Evolutionary conservation across 2,797 vertebrate genomes (phyloP).

Genomic region (Mycteria americana): DNA sequence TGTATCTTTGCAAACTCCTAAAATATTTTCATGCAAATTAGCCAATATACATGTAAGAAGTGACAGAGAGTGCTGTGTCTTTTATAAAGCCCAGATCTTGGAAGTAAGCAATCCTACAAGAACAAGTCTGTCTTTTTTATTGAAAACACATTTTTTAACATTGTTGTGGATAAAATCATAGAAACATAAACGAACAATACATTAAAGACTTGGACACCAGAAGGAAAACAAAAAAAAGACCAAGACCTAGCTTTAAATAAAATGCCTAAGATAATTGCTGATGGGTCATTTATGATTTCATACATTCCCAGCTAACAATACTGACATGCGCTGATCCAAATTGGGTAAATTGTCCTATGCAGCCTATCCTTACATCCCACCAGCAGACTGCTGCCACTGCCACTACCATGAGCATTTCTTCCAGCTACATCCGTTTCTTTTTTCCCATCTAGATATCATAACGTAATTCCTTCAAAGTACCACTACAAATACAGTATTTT

Average conservation of each 20-base stretch:
- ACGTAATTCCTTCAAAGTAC: neutral
- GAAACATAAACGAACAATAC: neutral
- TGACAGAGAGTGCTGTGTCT: neutral
- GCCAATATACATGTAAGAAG: neutral
- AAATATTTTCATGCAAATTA: neutral
- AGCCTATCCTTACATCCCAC: neutral
- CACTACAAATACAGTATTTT: neutral
- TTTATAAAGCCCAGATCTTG: neutral
- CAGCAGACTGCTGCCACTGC: neutral
- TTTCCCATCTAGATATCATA: neutral
- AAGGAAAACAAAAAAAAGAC: neutral
- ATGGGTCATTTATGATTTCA: neutral
- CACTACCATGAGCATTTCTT: neutral
- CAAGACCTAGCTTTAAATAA: neutral
- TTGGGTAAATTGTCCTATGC: fast-evolving
- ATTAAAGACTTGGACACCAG: neutral
- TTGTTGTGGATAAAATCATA: neutral
- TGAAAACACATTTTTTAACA: neutral
- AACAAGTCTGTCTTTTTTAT: neutral
- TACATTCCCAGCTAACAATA: neutral
- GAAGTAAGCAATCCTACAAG: neutral
- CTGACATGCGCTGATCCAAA: neutral
- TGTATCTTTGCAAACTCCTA: neutral
- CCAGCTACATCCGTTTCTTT: neutral
- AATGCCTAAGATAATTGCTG: neutral